Evolutionary conservation across 2,888 invertebrate genomes (phyloP), one percentile per base, ranked within the genome.

Genomic region (Eupeodes latifasciatus): DNA sequence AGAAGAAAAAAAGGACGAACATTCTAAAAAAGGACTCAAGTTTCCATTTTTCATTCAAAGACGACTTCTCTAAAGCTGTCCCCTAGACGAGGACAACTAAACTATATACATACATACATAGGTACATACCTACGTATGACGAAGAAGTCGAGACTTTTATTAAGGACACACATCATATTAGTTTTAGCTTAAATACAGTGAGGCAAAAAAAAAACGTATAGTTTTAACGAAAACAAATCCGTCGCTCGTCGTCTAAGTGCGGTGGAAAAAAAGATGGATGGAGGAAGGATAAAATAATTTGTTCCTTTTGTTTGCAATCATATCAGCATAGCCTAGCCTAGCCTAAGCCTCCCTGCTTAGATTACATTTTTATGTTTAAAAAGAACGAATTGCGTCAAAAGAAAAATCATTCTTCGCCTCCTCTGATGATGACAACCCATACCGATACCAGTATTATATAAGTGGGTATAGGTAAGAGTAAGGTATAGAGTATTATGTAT

Each of bases 271-370:
- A 40, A 62, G 14, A 4, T 1, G 7, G 7, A 9, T 4, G 62
- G 67, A 49, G 55, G 16, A 72, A 47, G 78, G n/a, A 62, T 36
- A 62, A 67, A 67, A 64, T 72, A 64, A 19, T 81, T 62, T 47
- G 62, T 77, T 61, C 64, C 57, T 72, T 27, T 72, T 84, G 83
- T 84, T 84, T 79, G 67, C 67, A 72, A 59, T 47, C 57, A 40
- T 40, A 27, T 27, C 27, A 27, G 27, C 2, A 27, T 27, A 27
- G 3, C 27, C 27, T 27, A 27, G 27, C 27, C 3, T 27, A 27
- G 27, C 40, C 6, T 27, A 3, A 72, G 72, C 47, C 67, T 47
- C 74, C 47, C 59, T 49, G 34, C 83, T 79, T 49, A 74, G 72
- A 53, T 83, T 83, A 83, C 83, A 61, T 53, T 72, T 61, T 44